These are phyloP conservation scores for Rallus crepitans DNA, from an alignment of 2,797 vertebrate genomes.

Conservation along the genomic window DNA sequence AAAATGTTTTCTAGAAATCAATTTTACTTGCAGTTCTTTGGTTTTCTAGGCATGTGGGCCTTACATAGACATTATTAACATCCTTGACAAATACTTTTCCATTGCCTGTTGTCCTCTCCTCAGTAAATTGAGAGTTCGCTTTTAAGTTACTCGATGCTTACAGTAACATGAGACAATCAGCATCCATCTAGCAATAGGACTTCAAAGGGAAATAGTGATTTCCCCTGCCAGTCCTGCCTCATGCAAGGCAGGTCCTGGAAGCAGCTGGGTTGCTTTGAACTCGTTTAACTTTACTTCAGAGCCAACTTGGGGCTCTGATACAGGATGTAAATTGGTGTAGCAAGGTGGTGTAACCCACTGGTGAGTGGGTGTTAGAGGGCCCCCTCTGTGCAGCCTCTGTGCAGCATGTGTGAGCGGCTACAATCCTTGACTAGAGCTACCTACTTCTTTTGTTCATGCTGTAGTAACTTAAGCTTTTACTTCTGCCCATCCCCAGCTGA, in stretches of 20 bases:
- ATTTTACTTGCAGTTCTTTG: background rate
- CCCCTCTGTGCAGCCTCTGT: background rate
- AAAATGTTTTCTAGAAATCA: background rate
- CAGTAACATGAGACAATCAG: conserved; percentile 69
- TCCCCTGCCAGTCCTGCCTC: conserved; percentile 29
- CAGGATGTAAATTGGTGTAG: conserved; percentile 54
- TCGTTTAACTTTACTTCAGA: conserved; percentile 68
- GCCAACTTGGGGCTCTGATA: background rate
- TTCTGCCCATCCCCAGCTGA: background rate
- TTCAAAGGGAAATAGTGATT: conserved; percentile 69
- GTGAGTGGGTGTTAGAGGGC: conserved; percentile 19
- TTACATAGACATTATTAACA: background rate
- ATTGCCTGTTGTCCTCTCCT: conserved; percentile 4
- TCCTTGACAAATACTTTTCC: conserved; percentile 35
- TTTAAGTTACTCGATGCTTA: conserved; percentile 59
- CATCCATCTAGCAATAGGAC: conserved; percentile 65
- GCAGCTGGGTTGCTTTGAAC: conserved; percentile 72
- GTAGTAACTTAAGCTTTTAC: background rate
- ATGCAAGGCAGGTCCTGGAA: conserved; percentile 49
- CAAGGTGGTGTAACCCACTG: conserved; percentile 48
- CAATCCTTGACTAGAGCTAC: background rate
- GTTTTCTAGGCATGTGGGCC: background rate
- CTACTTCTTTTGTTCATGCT: background rate
- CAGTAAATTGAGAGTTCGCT: conserved; percentile 12
- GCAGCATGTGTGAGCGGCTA: background rate